Evolutionary conservation across 2,888 invertebrate species (phyloP).

Genomic region (Mactromeris polynyma): DNA sequence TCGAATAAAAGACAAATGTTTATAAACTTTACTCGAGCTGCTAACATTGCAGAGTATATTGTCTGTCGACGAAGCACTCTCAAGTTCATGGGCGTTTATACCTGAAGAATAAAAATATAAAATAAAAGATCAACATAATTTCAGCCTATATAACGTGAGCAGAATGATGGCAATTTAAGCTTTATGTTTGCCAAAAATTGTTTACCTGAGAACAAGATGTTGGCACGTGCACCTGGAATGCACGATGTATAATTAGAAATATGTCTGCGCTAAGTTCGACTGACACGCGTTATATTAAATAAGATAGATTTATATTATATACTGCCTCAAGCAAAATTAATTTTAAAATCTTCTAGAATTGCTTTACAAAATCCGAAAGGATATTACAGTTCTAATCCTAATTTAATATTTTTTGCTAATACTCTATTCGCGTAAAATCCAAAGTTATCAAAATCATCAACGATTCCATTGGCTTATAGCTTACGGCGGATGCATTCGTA

Average conservation of each 20-base stretch:
- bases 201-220: constrained; percentile 3
- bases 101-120: constrained; percentile 12
- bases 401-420: background rate
- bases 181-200: background rate
- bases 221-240: background rate
- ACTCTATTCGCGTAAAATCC: background rate
- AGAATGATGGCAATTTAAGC: background rate
- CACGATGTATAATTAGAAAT: constrained; percentile 7
- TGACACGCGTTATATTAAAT: background rate
- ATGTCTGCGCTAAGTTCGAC: background rate
- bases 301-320: background rate
- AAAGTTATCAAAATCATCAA: background rate
- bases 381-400: background rate
- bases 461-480: background rate
- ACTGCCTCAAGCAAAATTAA: background rate
- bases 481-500: constrained; percentile 4
- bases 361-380: background rate
- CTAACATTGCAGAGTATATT: background rate
- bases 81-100: background rate
- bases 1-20: background rate
- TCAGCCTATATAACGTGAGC: background rate
- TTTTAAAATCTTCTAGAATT: background rate
- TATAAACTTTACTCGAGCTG: background rate
- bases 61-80: background rate
- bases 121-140: background rate